A percentile compares a stretch with the other conserved stretches of the same genome.
Conservation (phyloP, 2,888 invertebrate genomes). For the Hypsopygia costalis region DNA sequence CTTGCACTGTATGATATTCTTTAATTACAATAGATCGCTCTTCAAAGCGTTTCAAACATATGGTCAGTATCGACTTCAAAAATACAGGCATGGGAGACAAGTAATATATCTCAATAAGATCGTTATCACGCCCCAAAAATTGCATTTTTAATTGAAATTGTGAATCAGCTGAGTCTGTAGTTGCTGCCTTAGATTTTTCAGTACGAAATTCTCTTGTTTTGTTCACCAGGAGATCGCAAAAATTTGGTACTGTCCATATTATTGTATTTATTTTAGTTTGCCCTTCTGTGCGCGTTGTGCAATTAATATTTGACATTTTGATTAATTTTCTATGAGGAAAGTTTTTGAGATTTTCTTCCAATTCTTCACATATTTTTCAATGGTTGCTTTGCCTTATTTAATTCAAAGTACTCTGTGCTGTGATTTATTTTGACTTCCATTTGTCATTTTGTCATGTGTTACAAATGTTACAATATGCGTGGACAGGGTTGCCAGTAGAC, state of each 20-base stretch:
- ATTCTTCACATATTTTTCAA: too few relatives aligned
- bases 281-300: conserved; percentile 60
- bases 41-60: conserved; percentile 63
- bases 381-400: too few relatives aligned
- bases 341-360: too few relatives aligned
- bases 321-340: background rate
- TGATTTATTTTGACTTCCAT: too few relatives aligned
- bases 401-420: too few relatives aligned
- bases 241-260: conserved; percentile 65
- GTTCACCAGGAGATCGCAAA: conserved; percentile 51
- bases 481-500: too few relatives aligned
- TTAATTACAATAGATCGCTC: conserved; percentile 65
- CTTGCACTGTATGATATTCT: conserved; percentile 64
- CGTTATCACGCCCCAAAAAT: conserved; percentile 61
- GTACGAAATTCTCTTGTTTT: conserved; percentile 61
- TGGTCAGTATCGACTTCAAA: conserved; percentile 58
- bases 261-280: conserved; percentile 65
- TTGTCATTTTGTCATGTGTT: too few relatives aligned
- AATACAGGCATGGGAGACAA: conserved; percentile 59
- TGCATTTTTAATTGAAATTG: conserved; percentile 67
- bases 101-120: conserved; percentile 66
- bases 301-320: conserved; percentile 47
- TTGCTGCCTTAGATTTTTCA: conserved; percentile 44
- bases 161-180: conserved; percentile 31
- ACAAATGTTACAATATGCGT: too few relatives aligned